These are phyloP conservation scores for Lordiphosa fenestrarum DNA, from an alignment of 2,888 invertebrate species.

Conservation along the genomic window DNA sequence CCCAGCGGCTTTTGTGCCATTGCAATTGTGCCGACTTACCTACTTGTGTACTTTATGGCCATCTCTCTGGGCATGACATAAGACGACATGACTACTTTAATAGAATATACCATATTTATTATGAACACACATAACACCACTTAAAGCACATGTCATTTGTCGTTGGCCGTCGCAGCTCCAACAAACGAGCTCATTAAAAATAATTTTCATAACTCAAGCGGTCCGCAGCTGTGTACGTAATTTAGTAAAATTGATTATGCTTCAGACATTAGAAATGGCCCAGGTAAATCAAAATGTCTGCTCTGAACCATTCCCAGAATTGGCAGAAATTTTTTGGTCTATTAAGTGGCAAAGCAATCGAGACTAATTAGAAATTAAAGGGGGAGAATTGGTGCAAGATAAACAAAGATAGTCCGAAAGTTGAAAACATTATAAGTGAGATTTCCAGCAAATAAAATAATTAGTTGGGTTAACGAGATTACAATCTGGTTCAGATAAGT, in stretches of 20 bases:
- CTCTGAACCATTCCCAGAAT: conserved; percentile 10
- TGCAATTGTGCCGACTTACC: neutral
- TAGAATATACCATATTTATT: conserved; percentile 51
- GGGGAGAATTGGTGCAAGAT: too few species aligned
- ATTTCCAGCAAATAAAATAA: conserved; percentile 1
- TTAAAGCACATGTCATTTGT: conserved; percentile 53
- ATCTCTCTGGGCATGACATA: conserved; percentile 52
- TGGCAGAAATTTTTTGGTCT: conserved; percentile 1
- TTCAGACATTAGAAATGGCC: conserved; percentile 13
- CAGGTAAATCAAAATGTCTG: conserved; percentile 23
- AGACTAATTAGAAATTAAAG: conserved; percentile 2
- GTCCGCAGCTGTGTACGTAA: conserved; percentile 41
- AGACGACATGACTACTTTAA: conserved; percentile 43
- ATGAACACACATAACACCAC: conserved; percentile 53
- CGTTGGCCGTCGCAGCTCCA: conserved; percentile 34
- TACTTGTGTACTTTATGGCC: conserved; percentile 39
- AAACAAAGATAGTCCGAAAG: too few species aligned
- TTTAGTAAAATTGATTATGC: conserved; percentile 55
- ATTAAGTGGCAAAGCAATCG: conserved; percentile 7
- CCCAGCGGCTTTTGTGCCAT: conserved; percentile 17
- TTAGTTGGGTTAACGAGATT: neutral
- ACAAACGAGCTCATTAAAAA: conserved; percentile 55
- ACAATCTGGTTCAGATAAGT: neutral
- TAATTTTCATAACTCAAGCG: conserved; percentile 42
- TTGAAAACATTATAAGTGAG: too few species aligned